These are phyloP conservation scores for Amphipyra tragopoginis DNA, from an alignment of 2,888 invertebrate species.

Conservation along the genomic window DNA sequence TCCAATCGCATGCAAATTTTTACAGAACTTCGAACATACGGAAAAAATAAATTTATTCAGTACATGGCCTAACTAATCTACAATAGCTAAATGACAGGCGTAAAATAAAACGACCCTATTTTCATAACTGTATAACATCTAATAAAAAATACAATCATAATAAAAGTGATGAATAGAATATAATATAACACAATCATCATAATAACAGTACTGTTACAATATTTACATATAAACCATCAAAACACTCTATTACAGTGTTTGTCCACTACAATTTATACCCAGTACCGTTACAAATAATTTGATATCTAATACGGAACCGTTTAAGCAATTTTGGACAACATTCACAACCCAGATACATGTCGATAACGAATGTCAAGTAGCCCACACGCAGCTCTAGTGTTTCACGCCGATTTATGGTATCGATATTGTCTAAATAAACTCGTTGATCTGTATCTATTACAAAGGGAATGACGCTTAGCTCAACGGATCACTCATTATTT, in stretches of 20 bases:
- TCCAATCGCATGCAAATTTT: too few species aligned
- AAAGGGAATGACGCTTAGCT: conserved; percentile 8
- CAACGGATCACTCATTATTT: background rate
- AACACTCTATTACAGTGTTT: conserved; percentile 34
- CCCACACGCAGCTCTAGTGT: conserved; percentile 52
- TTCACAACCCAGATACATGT: conserved; percentile 51
- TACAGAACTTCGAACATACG: too few species aligned
- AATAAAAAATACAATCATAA: conserved; percentile 25
- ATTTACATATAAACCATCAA: conserved; percentile 40
- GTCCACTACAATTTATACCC: conserved; percentile 46
- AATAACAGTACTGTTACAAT: conserved; percentile 40
- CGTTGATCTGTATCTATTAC: conserved; percentile 32
- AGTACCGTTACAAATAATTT: conserved; percentile 56
- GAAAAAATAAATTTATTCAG: too few species aligned
- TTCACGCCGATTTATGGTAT: conserved; percentile 43
- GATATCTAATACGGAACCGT: conserved; percentile 43
- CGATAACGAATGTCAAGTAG: conserved; percentile 47
- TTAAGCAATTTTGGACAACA: conserved; percentile 54
- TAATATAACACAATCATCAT: conserved; percentile 22
- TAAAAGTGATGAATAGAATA: conserved; percentile 20
- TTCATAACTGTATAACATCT: conserved; percentile 13
- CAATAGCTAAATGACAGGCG: too few species aligned
- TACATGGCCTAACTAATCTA: too few species aligned
- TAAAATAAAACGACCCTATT: conserved; percentile 21
- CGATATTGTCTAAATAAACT: conserved; percentile 43